phyloP scores from a whole-genome alignment of 1,140 invertebrate genomes.

The Papilio polytes region DNA sequence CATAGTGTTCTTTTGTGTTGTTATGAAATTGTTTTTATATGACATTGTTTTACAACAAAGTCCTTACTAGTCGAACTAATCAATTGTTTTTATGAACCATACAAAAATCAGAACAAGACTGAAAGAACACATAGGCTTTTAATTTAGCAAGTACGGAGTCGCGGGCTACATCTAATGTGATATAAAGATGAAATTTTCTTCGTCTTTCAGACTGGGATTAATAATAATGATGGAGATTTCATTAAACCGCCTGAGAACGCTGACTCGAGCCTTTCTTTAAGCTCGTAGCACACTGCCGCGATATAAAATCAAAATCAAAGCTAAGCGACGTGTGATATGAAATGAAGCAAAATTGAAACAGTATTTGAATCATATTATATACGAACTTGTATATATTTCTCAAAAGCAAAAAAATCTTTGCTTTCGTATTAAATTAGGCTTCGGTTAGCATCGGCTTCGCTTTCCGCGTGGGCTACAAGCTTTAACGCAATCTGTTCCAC shows the following conservation, averaged over 20 bases:
- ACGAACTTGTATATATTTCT: not conserved
- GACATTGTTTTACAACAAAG: not conserved
- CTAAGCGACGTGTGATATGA: not conserved
- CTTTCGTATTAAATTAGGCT: not conserved
- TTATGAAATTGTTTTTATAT: not conserved
- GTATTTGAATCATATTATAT: too few species aligned
- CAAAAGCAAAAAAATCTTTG: not conserved
- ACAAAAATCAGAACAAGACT: not conserved
- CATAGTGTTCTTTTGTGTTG: not conserved
- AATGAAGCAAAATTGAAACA: not conserved
- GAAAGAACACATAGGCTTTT: too few species aligned
- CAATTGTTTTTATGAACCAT: not conserved
- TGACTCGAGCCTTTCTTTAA: not conserved
- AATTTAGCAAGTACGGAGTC: too few species aligned
- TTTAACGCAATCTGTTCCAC: constrained; percentile 7
- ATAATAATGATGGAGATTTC: constrained; percentile 11
- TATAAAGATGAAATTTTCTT: not conserved
- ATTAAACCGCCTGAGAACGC: constrained; percentile 2
- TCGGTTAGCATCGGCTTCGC: not conserved
- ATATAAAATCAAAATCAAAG: not conserved
- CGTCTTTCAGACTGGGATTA: constrained; percentile 3
- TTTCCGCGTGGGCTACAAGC: not conserved
- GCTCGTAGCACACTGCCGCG: not conserved
- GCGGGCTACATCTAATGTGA: not conserved
- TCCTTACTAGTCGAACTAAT: not conserved